A percentile compares a stretch with the other conserved stretches of the same genome.
Conservation (phyloP, 1,140 invertebrate species). For the Calephelis nemesis region DNA sequence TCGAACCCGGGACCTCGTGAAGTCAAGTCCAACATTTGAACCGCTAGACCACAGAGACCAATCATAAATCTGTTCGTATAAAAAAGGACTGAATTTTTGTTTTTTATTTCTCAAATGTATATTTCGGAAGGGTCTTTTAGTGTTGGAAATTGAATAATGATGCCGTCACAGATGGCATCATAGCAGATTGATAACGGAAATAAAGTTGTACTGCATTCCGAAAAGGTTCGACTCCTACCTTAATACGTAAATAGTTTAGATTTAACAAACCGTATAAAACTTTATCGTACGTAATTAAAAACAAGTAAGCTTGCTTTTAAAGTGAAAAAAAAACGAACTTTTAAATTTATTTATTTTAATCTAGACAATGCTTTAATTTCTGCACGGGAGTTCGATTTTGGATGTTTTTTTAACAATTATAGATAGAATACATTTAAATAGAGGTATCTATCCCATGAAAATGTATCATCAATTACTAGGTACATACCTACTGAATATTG, state of each 20-base stretch:
- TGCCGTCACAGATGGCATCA: slow-evolving; percentile 76
- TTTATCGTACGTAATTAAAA: not conserved
- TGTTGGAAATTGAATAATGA: slow-evolving; percentile 76
- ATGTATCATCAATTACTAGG: no score
- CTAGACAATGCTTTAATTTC: no score
- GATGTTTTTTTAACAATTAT: no score
- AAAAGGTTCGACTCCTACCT: slow-evolving; percentile 23
- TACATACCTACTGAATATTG: no score
- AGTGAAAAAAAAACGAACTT: no score
- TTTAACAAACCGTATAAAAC: slow-evolving; percentile 9
- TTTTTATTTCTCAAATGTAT: slow-evolving; percentile 17
- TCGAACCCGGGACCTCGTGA: no score
- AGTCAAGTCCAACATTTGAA: no score
- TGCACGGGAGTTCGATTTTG: no score
- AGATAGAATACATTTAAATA: no score
- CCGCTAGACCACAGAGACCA: no score
- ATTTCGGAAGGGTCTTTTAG: slow-evolving; percentile 23
- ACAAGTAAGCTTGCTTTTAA: not conserved
- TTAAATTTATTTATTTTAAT: not conserved
- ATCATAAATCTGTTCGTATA: not conserved
- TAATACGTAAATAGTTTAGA: slow-evolving; percentile 1
- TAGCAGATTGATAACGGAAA: slow-evolving; percentile 75
- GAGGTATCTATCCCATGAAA: no score
- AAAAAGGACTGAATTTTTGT: slow-evolving; percentile 10
- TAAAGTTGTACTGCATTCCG: slow-evolving; percentile 55